Conservation (phyloP, 2,113 vertebrate species). For the Rhineura floridana region DNA sequence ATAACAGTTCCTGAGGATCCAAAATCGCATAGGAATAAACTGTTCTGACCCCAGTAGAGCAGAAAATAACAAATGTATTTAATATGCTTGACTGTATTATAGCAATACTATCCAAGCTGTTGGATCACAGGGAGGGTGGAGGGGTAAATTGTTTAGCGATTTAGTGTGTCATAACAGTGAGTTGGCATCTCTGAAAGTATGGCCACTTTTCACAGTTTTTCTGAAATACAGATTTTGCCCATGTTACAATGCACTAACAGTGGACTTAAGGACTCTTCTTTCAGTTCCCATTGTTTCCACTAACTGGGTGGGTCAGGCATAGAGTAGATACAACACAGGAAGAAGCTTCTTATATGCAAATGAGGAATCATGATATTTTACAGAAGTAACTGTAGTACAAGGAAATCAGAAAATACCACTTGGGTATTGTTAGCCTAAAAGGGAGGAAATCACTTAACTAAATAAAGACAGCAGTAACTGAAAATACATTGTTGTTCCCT, state of each 20-base stretch:
- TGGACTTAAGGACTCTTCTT: background rate
- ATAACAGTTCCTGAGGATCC: background rate
- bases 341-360: slow-evolving; percentile 62
- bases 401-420: slow-evolving; percentile 59
- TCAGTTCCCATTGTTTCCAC: background rate
- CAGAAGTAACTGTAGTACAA: slow-evolving; percentile 42
- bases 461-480: slow-evolving; percentile 64
- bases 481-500: slow-evolving; percentile 62
- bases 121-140: background rate
- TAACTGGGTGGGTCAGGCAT: background rate
- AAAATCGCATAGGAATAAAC: background rate
- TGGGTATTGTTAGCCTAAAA: slow-evolving; percentile 42
- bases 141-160: no score
- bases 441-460: slow-evolving; percentile 16
- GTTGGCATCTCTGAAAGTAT: background rate
- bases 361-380: slow-evolving; percentile 49
- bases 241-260: background rate
- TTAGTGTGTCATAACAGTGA: background rate
- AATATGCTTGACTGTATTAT: background rate
- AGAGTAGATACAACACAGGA: slow-evolving; percentile 33
- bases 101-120: background rate
- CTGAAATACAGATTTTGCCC: background rate
- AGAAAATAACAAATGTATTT: background rate
- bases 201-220: background rate
- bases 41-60: background rate